phyloP scores from a whole-genome alignment of 1,140 invertebrate genomes.

The Dinoponera quadriceps region DNA sequence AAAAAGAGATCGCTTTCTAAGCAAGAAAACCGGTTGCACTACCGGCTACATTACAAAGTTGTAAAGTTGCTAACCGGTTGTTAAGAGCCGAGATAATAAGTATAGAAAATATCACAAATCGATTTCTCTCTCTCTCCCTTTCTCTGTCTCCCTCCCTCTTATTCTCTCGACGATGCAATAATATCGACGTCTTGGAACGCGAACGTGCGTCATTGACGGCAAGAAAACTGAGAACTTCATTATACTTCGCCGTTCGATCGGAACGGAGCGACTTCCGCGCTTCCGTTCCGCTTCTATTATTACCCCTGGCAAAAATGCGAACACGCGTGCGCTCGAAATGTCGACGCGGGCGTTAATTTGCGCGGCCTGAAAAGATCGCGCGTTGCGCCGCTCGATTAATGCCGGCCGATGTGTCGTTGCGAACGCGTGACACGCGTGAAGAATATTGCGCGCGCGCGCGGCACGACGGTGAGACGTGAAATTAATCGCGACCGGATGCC shows the following conservation, averaged over 20 bases:
- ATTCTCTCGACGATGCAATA: slow-evolving; percentile 1
- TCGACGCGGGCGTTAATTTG: slow-evolving; percentile 21
- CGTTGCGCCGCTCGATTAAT: slow-evolving; percentile 58
- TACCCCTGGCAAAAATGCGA: not conserved
- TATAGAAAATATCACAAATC: slow-evolving; percentile 16
- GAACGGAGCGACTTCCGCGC: too few species aligned
- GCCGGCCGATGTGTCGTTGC: slow-evolving; percentile 32
- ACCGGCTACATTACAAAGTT: slow-evolving; percentile 64
- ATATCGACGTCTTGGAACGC: not conserved
- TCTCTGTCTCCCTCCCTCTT: too few species aligned
- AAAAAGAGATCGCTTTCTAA: slow-evolving; percentile 63
- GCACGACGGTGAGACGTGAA: slow-evolving; percentile 73
- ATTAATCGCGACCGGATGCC: slow-evolving; percentile 77
- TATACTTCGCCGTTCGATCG: not conserved
- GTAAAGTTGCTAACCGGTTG: slow-evolving; percentile 57
- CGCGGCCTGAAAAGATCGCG: slow-evolving; percentile 9
- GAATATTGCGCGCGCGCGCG: slow-evolving; percentile 19
- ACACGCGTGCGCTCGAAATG: not conserved
- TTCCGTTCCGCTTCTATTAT: slow-evolving; percentile 15
- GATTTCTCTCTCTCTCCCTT: not conserved
- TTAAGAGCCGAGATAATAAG: slow-evolving; percentile 36
- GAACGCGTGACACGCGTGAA: slow-evolving; percentile 46
- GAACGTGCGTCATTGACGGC: not conserved
- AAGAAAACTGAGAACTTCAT: slow-evolving; percentile 1
- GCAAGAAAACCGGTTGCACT: slow-evolving; percentile 67